Base-by-base conservation (phyloP, 2,113 vertebrate genomes). In the Sceloporus tristichus region DNA sequence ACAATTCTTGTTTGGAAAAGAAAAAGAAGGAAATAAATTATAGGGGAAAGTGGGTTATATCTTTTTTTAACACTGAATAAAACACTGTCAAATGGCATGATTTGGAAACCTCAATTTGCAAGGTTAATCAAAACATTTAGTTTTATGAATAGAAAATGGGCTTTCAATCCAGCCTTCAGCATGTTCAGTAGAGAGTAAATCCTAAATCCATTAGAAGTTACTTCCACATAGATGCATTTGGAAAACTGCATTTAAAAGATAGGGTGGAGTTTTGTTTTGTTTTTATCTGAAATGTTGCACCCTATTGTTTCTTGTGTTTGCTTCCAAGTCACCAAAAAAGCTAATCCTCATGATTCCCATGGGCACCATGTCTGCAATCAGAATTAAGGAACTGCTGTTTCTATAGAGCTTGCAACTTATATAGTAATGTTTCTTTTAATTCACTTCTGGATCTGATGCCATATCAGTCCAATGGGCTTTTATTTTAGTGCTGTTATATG, bases 121-220 rank as follows among this genome's bases (percentile, higher is more conserved):
- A 38, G 48, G 48, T 73, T 73, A 74, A 84, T 56, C 48, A 74
- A 73, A 84, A 34, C 82, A 53, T 84, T 71, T 54, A 21, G 27
- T 71, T 84, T 84, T 53, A 73, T 84, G 82, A 48, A 21, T 73
- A n/a, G 29, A 73, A 84, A 73, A 84, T 34, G 34, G 29, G 29
- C 18, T 23, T 84, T 54, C 27, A 56, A 34, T 29, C 29, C 29
- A 73, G 11, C 38, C 66, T 66, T 71, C 4, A 54, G 34, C 18
- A 65, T 65, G 54, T 53, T 71, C 9, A 71, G 29, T 16, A 48
- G 65, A 16, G 73, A 73, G 27, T 54, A 73, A 84, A 16, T 53
- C 29, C 70, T 40, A 73, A 18, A 6, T 54, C n/a, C 27, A 56
- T 73, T 53, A 83, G 81, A 83, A 53, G 16, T 40, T 82, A 25